Percentiles rank a stretch among this genome's conserved stretches.
These are phyloP conservation scores for Poecile atricapillus DNA, from an alignment of 2,113 vertebrate genomes.

Conservation along the genomic window DNA sequence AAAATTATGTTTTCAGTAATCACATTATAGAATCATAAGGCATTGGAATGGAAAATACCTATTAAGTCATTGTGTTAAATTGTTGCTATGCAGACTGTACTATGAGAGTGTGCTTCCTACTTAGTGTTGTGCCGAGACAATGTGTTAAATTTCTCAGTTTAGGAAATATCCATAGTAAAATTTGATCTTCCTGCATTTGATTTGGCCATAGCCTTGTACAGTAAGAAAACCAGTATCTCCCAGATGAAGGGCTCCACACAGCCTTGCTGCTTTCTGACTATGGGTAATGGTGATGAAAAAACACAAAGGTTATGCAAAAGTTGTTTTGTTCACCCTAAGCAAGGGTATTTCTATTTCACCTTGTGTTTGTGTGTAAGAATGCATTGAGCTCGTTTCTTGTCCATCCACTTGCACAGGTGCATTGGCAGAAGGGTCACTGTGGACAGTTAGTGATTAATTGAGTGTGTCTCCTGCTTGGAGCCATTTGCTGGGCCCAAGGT, in stretches of 20 bases:
- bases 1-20: conserved; percentile 4
- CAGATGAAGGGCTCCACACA: rapidly evolving
- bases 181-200: background rate
- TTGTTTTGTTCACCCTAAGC: background rate
- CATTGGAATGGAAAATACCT: background rate
- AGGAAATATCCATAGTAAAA: background rate
- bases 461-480: background rate
- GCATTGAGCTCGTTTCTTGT: background rate
- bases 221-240: background rate
- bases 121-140: background rate
- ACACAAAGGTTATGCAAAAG: background rate
- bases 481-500: background rate
- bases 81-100: background rate
- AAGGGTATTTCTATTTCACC: background rate
- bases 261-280: background rate
- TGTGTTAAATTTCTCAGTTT: background rate
- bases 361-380: background rate
- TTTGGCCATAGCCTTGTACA: background rate
- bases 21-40: background rate
- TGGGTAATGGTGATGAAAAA: background rate
- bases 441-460: background rate
- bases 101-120: background rate
- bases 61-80: background rate
- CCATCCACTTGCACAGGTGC: background rate
- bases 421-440: background rate